Percentiles rank a stretch among this genome's conserved stretches.
Evolutionary conservation across 2,113 vertebrate genomes (phyloP).

Genomic region (Oxygymnocypris stewartii): DNA sequence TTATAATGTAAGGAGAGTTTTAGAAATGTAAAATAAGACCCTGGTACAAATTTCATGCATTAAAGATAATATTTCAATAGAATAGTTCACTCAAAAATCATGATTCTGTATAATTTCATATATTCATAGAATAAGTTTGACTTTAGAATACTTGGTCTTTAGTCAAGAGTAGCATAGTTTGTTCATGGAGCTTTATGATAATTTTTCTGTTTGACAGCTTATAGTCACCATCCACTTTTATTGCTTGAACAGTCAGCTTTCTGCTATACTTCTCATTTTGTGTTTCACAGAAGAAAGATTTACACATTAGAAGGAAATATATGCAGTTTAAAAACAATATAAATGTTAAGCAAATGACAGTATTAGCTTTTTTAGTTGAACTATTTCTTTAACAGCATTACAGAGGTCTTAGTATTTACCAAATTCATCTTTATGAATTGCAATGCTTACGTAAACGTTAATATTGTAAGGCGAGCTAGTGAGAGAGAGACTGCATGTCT

Average conservation of each 20-base stretch:
- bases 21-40: background rate
- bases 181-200: background rate
- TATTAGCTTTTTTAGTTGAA: background rate
- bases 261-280: background rate
- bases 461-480: background rate
- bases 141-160: background rate
- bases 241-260: background rate
- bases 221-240: background rate
- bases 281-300: background rate
- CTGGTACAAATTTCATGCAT: background rate
- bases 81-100: background rate
- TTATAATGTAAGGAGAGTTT: background rate
- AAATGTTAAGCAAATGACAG: background rate
- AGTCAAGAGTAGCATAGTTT: background rate
- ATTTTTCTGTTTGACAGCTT: background rate
- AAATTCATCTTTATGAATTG: background rate
- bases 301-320: too few species aligned
- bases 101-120: background rate
- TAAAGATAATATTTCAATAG: background rate
- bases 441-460: constrained; percentile 10
- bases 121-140: too few species aligned
- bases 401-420: background rate
- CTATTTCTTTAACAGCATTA: background rate
- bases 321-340: background rate
- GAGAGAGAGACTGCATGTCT: background rate